Percentiles rank a stretch among this genome's conserved stretches.
Evolutionary conservation across 2,113 vertebrate species (phyloP).

Genomic region (Setophaga petechia): DNA sequence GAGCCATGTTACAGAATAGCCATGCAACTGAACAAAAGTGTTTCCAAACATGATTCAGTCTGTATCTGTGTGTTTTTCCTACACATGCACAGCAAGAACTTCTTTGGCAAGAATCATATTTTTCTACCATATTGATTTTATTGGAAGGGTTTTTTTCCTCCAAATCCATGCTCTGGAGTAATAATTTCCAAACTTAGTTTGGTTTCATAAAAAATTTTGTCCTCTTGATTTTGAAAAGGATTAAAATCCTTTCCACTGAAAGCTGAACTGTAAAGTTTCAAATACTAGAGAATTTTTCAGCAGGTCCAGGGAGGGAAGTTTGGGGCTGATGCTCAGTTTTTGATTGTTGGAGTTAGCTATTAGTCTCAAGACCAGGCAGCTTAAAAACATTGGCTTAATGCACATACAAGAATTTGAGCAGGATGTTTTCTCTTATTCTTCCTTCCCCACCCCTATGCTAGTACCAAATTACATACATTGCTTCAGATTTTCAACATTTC

Average conservation of each 20-base stretch:
- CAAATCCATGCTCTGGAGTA: neutral
- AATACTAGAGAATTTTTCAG: neutral
- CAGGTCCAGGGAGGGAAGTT: neutral
- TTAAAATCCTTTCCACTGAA: neutral
- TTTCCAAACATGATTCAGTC: neutral
- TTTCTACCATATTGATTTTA: neutral
- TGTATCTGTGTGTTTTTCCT: neutral
- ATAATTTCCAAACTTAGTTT: neutral
- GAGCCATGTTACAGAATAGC: neutral
- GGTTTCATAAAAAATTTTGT: neutral
- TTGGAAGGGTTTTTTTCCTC: neutral
- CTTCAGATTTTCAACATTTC: constrained; percentile 42
- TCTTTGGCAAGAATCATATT: neutral
- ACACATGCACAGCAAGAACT: neutral
- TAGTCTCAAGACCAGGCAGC: neutral
- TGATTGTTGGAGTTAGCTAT: neutral
- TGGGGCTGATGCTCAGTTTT: neutral
- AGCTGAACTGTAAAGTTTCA: neutral
- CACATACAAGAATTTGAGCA: neutral
- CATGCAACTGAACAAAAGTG: neutral
- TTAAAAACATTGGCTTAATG: neutral
- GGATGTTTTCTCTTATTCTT: neutral
- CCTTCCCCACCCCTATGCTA: neutral
- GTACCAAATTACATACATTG: constrained; percentile 15
- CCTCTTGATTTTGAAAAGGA: neutral